Conservation (phyloP, 2,797 vertebrate genomes). For the Centroberyx gerrardi region DNA sequence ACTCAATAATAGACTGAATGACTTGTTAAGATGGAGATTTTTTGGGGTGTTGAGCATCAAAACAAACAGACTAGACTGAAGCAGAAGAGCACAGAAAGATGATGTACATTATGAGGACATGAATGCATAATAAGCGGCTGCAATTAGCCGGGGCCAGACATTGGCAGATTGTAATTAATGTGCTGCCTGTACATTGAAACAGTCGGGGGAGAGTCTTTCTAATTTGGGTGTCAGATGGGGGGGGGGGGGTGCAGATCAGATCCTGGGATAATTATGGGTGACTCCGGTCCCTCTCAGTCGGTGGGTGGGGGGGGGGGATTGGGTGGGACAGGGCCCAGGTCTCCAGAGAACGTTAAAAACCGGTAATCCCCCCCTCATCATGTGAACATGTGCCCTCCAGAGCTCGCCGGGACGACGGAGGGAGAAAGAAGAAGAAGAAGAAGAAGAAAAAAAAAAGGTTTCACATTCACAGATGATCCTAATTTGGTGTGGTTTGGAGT, state of each 20-base stretch:
- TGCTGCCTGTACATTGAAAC: constrained; percentile 70
- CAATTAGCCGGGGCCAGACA: constrained; percentile 78
- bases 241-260: constrained; percentile 77
- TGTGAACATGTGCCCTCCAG: constrained; percentile 97
- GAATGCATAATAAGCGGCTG: constrained; percentile 80
- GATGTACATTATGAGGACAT: constrained; percentile 78
- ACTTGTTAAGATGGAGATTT: too few species aligned
- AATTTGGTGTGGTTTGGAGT: constrained; percentile 99
- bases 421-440: constrained; percentile 4
- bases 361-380: constrained; percentile 94
- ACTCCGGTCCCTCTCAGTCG: constrained; percentile 87
- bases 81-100: constrained; percentile 56
- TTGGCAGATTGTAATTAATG: constrained; percentile 81
- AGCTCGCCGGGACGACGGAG: constrained; percentile 89
- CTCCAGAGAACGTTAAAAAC: constrained; percentile 89
- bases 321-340: constrained; percentile 79
- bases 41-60: too few species aligned
- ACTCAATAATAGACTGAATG: too few species aligned
- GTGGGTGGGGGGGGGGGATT: constrained; percentile 82
- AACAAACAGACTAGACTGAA: constrained; percentile 37
- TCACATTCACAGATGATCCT: constrained; percentile 98
- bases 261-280: constrained; percentile 91
- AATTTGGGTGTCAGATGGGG: constrained; percentile 70
- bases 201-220: constrained; percentile 70
- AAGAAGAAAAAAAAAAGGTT: constrained; percentile 85